Percentiles rank a stretch among this genome's conserved stretches.
These are phyloP conservation scores for Echinarachnius parma DNA, from an alignment of 53 echinoderm and acorn worm genomes.

Conservation along the genomic window DNA sequence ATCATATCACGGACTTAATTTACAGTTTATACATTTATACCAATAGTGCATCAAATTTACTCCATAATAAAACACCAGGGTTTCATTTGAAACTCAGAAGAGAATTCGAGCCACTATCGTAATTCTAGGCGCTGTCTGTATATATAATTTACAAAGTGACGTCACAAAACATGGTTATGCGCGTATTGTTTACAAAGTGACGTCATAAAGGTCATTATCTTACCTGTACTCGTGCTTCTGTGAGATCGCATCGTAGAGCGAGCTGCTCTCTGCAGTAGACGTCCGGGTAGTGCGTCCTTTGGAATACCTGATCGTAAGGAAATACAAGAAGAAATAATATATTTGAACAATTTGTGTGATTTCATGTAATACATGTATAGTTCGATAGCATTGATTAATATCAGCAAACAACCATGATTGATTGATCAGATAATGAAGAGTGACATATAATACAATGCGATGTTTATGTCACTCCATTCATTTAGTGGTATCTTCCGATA, in stretches of 20 bases:
- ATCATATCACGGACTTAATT: no score
- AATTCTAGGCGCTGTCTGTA: no score
- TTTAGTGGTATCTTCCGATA: no score
- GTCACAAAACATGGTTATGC: conserved; percentile 1
- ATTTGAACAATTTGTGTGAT: background rate
- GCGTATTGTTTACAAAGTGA: conserved; percentile 11
- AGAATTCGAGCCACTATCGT: background rate
- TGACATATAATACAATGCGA: no score
- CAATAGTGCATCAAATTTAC: no score
- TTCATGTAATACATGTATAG: background rate
- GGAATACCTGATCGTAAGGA: conserved; percentile 83
- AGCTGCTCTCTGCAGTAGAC: conserved; percentile 95
- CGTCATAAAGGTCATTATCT: no score
- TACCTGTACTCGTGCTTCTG: conserved; percentile 98
- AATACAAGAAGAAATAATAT: background rate
- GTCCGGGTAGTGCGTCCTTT: conserved; percentile 97
- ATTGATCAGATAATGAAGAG: no score
- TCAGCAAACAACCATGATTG: no score
- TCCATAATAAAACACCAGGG: no score
- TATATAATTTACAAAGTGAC: conserved; percentile 9
- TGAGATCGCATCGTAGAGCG: conserved; percentile 89
- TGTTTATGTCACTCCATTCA: no score
- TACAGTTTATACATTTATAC: no score
- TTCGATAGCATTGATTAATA: no score
- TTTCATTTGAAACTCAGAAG: conserved; percentile 14